Base-by-base conservation (phyloP, 1,140 invertebrate genomes). In the Cydia amplana region DNA sequence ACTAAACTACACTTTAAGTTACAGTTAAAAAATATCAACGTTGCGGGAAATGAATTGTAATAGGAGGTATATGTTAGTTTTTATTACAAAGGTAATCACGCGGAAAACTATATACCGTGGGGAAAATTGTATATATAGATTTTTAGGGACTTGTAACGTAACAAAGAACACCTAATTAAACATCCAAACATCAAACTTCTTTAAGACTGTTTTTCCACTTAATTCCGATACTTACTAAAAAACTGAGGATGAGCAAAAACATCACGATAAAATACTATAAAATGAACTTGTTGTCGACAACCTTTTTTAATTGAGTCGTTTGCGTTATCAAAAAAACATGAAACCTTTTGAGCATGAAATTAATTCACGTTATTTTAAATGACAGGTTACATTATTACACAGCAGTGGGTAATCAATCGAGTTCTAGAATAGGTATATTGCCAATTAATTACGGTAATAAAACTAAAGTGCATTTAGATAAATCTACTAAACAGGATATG, bases 271-370 rank as follows among this genome's bases (percentile, higher is more conserved):
- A 2, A 60, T 20, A 70, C 32, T 36, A 70, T 70, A 70, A 40
- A 70, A 70, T 70, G 40, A 70, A 70, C n/a, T 28, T 25, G 63
- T 65, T 25, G 1, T 25, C 63, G 63, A 23, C 63, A 65, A 25
- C 16, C 14, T 32, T 67, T 70, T 32, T 70, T 70, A 40, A 70
- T 70, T 16, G 2, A 70, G 28, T n/a, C 36, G 36, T 70, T 70
- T 40, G 32, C n/a, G 32, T 70, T 70, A 70, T 36, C 16, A 36
- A 36, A 36, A 70, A 40, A 70, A 36, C 32, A 70, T 70, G 1
- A 40, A 43, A 70, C 4, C 28, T 70, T 67, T 70, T 70, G 43
- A 70, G 28, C 18, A 70, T 10, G 5, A 43, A 70, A 36, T 70
- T 36, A 67, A 28, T 67, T 32, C 3, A 70, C 10, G 28, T 10